A percentile compares a stretch with the other conserved stretches of the same genome.
These are phyloP conservation scores for Siniperca undulata DNA, from an alignment of 2,797 vertebrate genomes.

Conservation along the genomic window DNA sequence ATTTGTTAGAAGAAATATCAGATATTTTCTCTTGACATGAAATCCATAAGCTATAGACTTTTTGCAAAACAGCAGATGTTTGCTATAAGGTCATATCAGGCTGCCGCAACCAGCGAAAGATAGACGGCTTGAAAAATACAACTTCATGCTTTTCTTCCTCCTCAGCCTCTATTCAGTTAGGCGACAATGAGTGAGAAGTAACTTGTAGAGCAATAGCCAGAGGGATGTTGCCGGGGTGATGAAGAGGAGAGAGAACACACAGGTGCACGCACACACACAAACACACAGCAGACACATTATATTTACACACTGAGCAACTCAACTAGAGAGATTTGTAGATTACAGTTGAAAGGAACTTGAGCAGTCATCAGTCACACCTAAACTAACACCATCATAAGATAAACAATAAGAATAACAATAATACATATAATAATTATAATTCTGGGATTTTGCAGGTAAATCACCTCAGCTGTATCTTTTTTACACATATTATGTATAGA, in stretches of 20 bases:
- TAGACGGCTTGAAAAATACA: slow-evolving; percentile 64
- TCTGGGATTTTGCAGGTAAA: not conserved
- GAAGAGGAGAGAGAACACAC: slow-evolving; percentile 39
- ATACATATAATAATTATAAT: not conserved
- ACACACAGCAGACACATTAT: not conserved
- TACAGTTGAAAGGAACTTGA: slow-evolving; percentile 1
- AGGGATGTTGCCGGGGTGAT: slow-evolving; percentile 44
- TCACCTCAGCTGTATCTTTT: not conserved
- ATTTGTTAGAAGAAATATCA: slow-evolving; percentile 82
- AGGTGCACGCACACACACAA: not conserved
- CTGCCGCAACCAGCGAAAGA: slow-evolving; percentile 52
- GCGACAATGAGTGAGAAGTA: slow-evolving; percentile 50
- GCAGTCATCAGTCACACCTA: not conserved
- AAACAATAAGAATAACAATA: not conserved
- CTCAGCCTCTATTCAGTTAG: slow-evolving; percentile 41
- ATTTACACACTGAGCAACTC: not conserved
- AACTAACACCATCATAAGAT: not conserved
- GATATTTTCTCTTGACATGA: slow-evolving; percentile 77
- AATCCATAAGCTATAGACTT: slow-evolving; percentile 83
- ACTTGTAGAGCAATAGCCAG: slow-evolving; percentile 42
- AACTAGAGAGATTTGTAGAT: not conserved
- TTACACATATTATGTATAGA: no score
- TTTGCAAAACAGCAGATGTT: slow-evolving; percentile 75
- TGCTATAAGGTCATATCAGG: slow-evolving; percentile 80
- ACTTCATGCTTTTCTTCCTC: slow-evolving; percentile 37